Evolutionary conservation across 2,888 invertebrate species (phyloP).

Genomic region (Schizotus pectinicornis): DNA sequence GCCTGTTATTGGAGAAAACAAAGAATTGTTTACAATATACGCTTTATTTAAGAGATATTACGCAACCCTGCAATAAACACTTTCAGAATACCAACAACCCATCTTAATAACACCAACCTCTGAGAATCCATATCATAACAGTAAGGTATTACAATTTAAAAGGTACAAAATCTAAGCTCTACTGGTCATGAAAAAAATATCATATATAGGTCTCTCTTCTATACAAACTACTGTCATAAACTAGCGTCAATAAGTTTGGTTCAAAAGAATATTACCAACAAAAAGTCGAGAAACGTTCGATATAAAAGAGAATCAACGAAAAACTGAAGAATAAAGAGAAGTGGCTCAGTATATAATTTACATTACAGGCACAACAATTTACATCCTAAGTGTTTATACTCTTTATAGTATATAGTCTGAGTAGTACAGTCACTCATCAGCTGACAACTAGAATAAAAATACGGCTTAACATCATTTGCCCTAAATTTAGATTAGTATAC

Average conservation of each 20-base stretch:
- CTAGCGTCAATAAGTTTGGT: constrained; percentile 33
- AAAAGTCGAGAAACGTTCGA: constrained; percentile 31
- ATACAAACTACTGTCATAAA: constrained; percentile 35
- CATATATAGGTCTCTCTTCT: constrained; percentile 39
- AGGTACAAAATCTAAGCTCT: constrained; percentile 55
- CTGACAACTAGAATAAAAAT: constrained; percentile 28
- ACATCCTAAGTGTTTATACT: constrained; percentile 28
- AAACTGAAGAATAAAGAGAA: constrained; percentile 36
- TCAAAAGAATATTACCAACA: constrained; percentile 16
- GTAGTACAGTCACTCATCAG: constrained; percentile 26
- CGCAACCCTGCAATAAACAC: constrained; percentile 38
- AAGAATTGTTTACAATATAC: constrained; percentile 16
- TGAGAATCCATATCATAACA: constrained; percentile 34
- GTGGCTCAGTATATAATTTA: constrained; percentile 33
- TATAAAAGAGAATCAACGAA: constrained; percentile 36
- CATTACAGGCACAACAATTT: constrained; percentile 54
- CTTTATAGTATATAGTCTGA: constrained; percentile 30
- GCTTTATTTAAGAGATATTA: constrained; percentile 37
- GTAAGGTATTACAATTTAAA: constrained; percentile 45
- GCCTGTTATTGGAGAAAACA: not conserved
- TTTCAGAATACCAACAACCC: constrained; percentile 41
- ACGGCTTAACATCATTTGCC: constrained; percentile 19
- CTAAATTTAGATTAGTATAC: constrained; percentile 11
- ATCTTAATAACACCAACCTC: constrained; percentile 24
- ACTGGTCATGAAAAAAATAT: constrained; percentile 56